Evolutionary conservation across 1,140 invertebrate genomes (phyloP).

Genomic region (Samia ricini): DNA sequence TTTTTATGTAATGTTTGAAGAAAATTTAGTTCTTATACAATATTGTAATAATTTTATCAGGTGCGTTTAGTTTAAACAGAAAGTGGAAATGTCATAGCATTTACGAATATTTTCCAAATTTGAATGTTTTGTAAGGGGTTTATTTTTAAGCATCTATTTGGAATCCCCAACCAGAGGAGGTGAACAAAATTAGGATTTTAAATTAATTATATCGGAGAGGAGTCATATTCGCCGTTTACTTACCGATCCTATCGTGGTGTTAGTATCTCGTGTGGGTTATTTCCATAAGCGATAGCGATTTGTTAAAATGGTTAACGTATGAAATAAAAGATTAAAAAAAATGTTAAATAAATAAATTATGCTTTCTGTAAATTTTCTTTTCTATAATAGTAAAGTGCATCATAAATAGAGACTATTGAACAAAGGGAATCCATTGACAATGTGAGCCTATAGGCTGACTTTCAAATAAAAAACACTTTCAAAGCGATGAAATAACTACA

Average conservation of each 20-base stretch:
- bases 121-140: background rate
- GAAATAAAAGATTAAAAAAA: background rate
- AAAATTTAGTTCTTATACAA: too few relatives aligned
- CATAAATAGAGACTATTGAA: too few relatives aligned
- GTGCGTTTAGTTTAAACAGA: too few relatives aligned
- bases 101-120: background rate
- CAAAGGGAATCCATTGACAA: too few relatives aligned
- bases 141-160: background rate
- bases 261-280: background rate
- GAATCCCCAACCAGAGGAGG: background rate
- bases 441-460: too few relatives aligned
- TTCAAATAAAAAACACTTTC: too few relatives aligned
- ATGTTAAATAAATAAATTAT: background rate
- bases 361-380: too few relatives aligned
- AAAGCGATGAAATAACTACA: too few relatives aligned
- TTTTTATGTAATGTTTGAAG: too few relatives aligned
- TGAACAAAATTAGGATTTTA: conserved; percentile 36
- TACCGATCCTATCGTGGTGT: conserved; percentile 34
- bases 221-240: conserved; percentile 34
- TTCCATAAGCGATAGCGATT: conserved; percentile 14
- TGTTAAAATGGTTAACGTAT: background rate
- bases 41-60: too few relatives aligned
- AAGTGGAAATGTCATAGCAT: background rate
- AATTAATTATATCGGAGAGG: conserved; percentile 46
- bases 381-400: too few relatives aligned